Evolutionary conservation across 2,113 vertebrate species (phyloP).

Genomic region (Anas platyrhynchos): DNA sequence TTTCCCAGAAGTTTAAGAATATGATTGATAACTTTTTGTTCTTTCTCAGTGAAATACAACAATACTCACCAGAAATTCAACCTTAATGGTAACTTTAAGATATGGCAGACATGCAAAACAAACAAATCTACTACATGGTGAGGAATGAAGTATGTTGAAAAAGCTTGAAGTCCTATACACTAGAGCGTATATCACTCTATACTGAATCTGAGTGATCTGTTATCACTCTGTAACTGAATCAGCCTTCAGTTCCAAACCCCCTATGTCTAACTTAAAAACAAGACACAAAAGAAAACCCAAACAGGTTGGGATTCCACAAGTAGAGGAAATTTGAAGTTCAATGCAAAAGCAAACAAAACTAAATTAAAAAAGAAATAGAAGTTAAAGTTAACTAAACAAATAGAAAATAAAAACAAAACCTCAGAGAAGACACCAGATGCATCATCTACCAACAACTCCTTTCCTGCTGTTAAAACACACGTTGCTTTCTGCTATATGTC

Average conservation of each 20-base stretch:
- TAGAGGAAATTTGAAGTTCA: not conserved
- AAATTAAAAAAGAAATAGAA: no score
- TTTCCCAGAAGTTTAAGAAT: not conserved
- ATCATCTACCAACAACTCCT: not conserved
- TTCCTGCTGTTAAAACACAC: not conserved
- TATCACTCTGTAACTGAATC: not conserved
- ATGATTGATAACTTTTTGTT: not conserved
- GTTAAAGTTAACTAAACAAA: not conserved
- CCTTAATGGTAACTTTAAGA: not conserved
- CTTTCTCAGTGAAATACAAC: not conserved
- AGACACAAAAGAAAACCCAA: not conserved
- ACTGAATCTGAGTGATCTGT: no score
- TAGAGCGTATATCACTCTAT: not conserved
- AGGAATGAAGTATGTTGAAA: not conserved
- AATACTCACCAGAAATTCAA: not conserved
- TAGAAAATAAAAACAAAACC: not conserved
- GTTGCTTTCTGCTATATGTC: not conserved
- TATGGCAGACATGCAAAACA: not conserved
- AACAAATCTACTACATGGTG: not conserved
- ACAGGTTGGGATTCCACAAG: not conserved
- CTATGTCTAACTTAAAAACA: not conserved
- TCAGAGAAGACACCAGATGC: not conserved
- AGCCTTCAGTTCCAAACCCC: not conserved
- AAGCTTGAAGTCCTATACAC: not conserved
- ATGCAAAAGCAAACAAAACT: not conserved